Base-by-base conservation (phyloP, 1,140 invertebrate genomes). In the Parapsyche elsis region DNA sequence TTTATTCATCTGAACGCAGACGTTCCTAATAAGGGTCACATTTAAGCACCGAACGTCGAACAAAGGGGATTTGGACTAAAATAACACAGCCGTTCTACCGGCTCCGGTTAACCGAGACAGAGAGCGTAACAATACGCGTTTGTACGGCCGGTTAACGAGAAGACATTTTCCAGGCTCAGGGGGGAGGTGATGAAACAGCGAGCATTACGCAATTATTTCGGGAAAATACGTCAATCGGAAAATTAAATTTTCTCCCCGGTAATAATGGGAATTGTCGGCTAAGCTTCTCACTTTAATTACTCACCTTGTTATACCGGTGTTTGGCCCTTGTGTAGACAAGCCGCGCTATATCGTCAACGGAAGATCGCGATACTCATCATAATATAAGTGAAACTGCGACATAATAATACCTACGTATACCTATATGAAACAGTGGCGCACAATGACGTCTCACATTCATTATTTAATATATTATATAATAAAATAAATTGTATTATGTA, bases 221-320 rank as follows among this genome's bases (percentile, higher is more conserved):
- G 71, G 71, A 73, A 73, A 73, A 73, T 73, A 73, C 71, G 71
- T 73, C 71, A 73, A 73, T 73, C 71, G 71, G 71, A 73, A 73
- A 73, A 73, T 73, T 73, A 73, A 73, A 73, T 73, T 73, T 73
- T 73, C 45, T 24, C 71, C 64, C 23, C 24, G 64, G 71, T 73
- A 73, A 73, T 73, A 73, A 73, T 38, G 71, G 21, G 71, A 73
- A 73, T 73, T 38, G 71, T 73, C 45, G 16, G 38, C 38, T 73
- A 73, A 73, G 71, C 71, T 73, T 14, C 38, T 73, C 30, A 38
- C 71, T 73, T 73, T 73, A 73, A 73, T 73, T 73, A 73, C 71
- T 73, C 71, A 73, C 71, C 71, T 73, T 73, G 71, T 67, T 67
- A 61, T 53, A 61, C 59, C 21, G 64, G 21, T 19, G 30, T 46